phyloP scores from a whole-genome alignment of 2,113 vertebrate genomes.

The Ivindomyrus marchei region DNA sequence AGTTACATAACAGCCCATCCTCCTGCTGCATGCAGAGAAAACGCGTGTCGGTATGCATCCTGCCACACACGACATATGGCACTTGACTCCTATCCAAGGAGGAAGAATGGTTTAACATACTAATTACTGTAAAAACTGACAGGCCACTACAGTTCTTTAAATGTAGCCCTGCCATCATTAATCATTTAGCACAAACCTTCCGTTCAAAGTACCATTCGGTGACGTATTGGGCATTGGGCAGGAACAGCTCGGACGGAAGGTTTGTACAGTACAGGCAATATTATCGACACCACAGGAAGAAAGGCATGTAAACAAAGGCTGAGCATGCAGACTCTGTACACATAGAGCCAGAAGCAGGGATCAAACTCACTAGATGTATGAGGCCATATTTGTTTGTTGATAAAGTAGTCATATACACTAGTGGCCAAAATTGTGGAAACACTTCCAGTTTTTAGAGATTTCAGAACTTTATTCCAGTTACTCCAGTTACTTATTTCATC shows the following conservation, averaged over 20 bases:
- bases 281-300: neutral
- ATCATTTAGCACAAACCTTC: neutral
- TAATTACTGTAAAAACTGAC: neutral
- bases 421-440: no score
- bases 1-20: neutral
- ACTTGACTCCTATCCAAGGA: neutral
- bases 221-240: neutral
- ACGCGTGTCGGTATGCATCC: neutral
- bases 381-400: neutral
- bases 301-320: neutral
- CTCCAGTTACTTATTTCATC: no score
- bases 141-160: neutral
- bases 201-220: neutral
- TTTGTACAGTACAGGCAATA: neutral
- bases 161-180: neutral
- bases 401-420: neutral
- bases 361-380: neutral
- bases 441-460: no score
- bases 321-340: neutral
- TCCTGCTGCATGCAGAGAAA: neutral
- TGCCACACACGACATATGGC: neutral
- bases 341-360: neutral
- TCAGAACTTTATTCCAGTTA: no score
- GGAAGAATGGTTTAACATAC: neutral
- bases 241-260: neutral